Conservation (phyloP, 1,140 invertebrate species). For the Listronotus bonariensis region DNA sequence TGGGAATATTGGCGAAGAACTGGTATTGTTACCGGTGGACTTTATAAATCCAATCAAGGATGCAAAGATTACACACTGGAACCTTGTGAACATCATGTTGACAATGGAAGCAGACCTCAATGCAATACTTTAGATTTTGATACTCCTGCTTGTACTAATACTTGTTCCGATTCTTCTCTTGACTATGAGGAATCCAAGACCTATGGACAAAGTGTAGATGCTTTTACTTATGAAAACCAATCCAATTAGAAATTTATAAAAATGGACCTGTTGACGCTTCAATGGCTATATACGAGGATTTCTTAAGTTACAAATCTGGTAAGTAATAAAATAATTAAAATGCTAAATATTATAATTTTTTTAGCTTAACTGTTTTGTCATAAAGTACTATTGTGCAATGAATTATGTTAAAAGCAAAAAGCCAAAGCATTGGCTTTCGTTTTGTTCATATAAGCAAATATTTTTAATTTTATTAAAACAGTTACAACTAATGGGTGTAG, state of each 20-base stretch:
- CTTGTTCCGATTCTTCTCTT: conserved; percentile 62
- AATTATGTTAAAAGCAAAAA: too few species aligned
- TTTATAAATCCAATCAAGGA: conserved; percentile 58
- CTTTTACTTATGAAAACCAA: conserved; percentile 17
- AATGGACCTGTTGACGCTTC: conserved; percentile 36
- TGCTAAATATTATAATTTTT: too few species aligned
- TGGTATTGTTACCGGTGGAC: conserved; percentile 65
- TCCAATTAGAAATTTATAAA: conserved; percentile 38
- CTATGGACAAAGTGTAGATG: conserved; percentile 18
- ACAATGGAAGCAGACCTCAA: conserved; percentile 31
- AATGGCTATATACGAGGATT: conserved; percentile 66
- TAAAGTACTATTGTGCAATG: too few species aligned
- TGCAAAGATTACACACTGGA: conserved; percentile 62
- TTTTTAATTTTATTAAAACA: too few species aligned
- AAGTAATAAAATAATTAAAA: conserved; percentile 7
- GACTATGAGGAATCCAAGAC: conserved; percentile 61
- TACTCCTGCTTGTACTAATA: conserved; percentile 65
- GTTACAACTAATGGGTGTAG: too few species aligned
- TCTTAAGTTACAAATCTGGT: conserved; percentile 69
- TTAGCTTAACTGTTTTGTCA: too few species aligned
- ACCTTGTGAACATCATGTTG: conserved; percentile 70
- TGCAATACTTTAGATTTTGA: conserved; percentile 24
- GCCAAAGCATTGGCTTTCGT: too few species aligned
- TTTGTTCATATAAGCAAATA: too few species aligned
- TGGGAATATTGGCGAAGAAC: conserved; percentile 68